A percentile compares a stretch with the other conserved stretches of the same genome.
phyloP scores from a whole-genome alignment of 1,140 invertebrate species.

The Zaprionus tsacasi region DNA sequence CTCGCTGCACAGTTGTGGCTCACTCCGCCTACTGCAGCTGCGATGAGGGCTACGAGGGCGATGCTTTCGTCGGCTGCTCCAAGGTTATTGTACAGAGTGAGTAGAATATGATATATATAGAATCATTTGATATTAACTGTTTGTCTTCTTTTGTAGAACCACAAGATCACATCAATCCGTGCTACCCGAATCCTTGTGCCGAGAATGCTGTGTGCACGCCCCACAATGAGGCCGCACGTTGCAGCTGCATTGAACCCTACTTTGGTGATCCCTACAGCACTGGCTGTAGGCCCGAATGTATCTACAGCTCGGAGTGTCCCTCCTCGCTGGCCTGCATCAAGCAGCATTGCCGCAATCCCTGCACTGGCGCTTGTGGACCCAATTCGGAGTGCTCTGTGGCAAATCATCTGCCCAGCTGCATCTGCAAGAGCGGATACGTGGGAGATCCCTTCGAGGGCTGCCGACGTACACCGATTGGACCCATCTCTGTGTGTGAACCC shows the following conservation, averaged over 20 bases:
- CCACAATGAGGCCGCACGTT: conserved; percentile 88
- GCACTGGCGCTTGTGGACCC: conserved; percentile 92
- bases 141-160: conserved; percentile 57
- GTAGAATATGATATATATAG: conserved; percentile 2
- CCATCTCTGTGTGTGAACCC: conserved; percentile 90
- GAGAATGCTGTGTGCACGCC: conserved; percentile 91
- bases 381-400: conserved; percentile 92
- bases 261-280: conserved; percentile 92
- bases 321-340: conserved; percentile 92
- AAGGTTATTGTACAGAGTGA: conserved; percentile 84
- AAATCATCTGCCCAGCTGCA: conserved; percentile 92
- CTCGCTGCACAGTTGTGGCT: conserved; percentile 91
- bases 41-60: conserved; percentile 90
- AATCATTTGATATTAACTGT: not conserved
- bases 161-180: conserved; percentile 86
- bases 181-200: conserved; percentile 92
- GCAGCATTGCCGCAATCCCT: conserved; percentile 93
- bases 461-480: conserved; percentile 85
- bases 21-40: conserved; percentile 93
- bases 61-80: conserved; percentile 92
- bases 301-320: conserved; percentile 91
- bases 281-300: conserved; percentile 92
- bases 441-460: conserved; percentile 94
- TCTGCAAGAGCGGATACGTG: conserved; percentile 89
- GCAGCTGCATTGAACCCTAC: conserved; percentile 93